phyloP scores from a whole-genome alignment of 2,888 invertebrate species.

The Acrobasis repandana region DNA sequence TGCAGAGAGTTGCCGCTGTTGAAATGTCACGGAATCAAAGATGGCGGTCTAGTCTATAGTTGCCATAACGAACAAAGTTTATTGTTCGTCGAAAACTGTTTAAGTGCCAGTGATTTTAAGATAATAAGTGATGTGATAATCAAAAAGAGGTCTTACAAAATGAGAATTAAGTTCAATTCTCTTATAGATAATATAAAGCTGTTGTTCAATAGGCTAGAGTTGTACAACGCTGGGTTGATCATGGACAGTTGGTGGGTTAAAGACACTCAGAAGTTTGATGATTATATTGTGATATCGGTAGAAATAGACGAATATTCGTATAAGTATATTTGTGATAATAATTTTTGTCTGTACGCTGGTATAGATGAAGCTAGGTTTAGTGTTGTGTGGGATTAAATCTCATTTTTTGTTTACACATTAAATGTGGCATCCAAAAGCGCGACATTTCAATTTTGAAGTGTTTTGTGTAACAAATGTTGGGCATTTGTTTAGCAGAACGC shows the following conservation, averaged over 20 bases:
- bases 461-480: no score
- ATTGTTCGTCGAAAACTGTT: conserved; percentile 37
- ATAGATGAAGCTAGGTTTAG: conserved; percentile 52
- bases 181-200: conserved; percentile 38
- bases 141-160: conserved; percentile 31
- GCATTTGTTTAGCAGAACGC: background rate
- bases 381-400: conserved; percentile 39
- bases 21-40: conserved; percentile 54
- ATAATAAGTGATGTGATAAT: conserved; percentile 25
- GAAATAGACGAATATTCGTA: conserved; percentile 48
- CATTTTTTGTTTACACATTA: background rate
- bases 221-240: conserved; percentile 47
- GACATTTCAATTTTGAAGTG: background rate
- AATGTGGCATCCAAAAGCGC: background rate
- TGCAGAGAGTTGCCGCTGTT: conserved; percentile 44
- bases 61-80: conserved; percentile 49
- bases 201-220: conserved; percentile 46
- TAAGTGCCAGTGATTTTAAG: conserved; percentile 33
- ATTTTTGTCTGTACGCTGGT: conserved; percentile 51
- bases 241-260: conserved; percentile 47
- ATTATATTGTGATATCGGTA: conserved; percentile 36
- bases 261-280: conserved; percentile 28
- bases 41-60: conserved; percentile 51
- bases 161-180: conserved; percentile 44
- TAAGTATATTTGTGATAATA: conserved; percentile 42